A percentile compares a stretch with the other conserved stretches of the same genome.
Evolutionary conservation across 2,797 vertebrate species (phyloP).

Genomic region (Malacoraja senta): DNA sequence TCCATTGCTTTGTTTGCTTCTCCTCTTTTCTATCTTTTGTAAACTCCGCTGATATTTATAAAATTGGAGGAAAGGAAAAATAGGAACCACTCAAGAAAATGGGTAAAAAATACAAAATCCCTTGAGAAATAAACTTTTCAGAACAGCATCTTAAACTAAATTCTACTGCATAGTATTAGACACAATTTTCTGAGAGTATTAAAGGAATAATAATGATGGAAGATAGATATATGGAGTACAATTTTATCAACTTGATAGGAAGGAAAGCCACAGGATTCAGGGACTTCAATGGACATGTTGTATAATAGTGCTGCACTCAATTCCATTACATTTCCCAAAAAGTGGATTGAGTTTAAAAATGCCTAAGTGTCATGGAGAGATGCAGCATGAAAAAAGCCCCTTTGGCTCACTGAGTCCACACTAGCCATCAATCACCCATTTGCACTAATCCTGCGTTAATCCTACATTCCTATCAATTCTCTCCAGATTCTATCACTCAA

Average conservation of each 20-base stretch:
- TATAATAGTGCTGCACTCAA: not conserved
- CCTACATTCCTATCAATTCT: too few species aligned
- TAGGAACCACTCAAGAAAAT: not conserved
- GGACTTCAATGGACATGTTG: not conserved
- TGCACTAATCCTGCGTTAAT: too few species aligned
- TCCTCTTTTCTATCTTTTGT: not conserved
- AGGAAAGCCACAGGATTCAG: not conserved
- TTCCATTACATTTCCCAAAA: not conserved
- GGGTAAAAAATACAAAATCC: not conserved
- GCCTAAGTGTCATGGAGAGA: too few species aligned
- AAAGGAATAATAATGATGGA: not conserved
- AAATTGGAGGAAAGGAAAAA: not conserved
- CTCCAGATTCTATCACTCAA: too few species aligned
- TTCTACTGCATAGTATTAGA: not conserved
- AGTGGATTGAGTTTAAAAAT: not conserved
- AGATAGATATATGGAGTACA: not conserved
- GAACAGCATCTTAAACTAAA: not conserved
- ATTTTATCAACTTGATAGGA: not conserved
- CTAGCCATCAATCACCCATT: too few species aligned
- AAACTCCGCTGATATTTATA: not conserved
- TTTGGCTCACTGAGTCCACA: too few species aligned
- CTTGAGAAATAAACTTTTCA: not conserved
- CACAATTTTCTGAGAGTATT: not conserved
- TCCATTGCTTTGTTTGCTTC: not conserved
- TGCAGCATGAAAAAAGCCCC: too few species aligned